Evolutionary conservation across 1,140 invertebrate species (phyloP).

Genomic region (Papilio machaon): DNA sequence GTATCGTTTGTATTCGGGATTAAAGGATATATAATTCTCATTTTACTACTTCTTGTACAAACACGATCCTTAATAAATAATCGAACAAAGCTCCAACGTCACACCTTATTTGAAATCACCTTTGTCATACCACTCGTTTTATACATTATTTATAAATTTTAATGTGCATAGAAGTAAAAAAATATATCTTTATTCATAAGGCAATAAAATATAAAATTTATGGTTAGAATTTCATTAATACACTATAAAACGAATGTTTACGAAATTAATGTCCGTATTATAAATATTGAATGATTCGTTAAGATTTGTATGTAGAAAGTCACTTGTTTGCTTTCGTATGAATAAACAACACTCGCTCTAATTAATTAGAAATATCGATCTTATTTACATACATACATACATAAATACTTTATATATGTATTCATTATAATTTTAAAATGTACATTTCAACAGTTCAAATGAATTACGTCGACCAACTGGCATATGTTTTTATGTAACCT

Average conservation of each 20-base stretch:
- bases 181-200: constrained; percentile 53
- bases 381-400: neutral
- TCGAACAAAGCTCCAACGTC: constrained; percentile 71
- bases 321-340: constrained; percentile 1
- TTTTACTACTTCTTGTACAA: constrained; percentile 74
- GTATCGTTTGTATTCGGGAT: constrained; percentile 4
- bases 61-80: constrained; percentile 75
- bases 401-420: neutral
- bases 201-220: constrained; percentile 62
- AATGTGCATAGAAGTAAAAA: constrained; percentile 45
- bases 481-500: neutral
- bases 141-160: constrained; percentile 61
- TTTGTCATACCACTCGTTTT: constrained; percentile 62
- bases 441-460: neutral
- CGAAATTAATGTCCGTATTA: constrained; percentile 43
- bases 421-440: neutral
- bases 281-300: constrained; percentile 41
- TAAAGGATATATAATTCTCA: constrained; percentile 74
- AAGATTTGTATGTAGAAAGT: constrained; percentile 33
- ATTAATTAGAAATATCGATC: constrained; percentile 14
- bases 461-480: neutral
- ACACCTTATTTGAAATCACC: constrained; percentile 71
- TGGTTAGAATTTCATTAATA: constrained; percentile 58
- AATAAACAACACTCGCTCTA: constrained; percentile 2
- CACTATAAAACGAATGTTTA: constrained; percentile 49